Evolutionary conservation across 2,113 vertebrate genomes (phyloP).

Genomic region (Lophura nycthemera): DNA sequence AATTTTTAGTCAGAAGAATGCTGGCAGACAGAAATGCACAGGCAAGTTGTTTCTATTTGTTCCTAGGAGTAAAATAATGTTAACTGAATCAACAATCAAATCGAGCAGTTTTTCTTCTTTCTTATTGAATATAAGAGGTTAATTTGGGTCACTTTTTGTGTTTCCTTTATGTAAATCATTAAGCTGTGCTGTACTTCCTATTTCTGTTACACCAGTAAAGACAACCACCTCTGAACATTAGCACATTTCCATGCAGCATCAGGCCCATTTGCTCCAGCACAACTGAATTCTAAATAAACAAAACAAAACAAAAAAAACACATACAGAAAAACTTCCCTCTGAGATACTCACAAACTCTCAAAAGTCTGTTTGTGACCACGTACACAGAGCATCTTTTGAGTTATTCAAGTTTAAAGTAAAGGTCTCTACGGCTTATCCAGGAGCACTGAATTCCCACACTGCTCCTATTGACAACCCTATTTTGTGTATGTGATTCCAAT

Average conservation of each 20-base stretch:
- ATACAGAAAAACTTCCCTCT: neutral
- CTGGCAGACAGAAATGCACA: neutral
- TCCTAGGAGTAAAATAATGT: neutral
- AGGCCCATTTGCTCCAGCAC: neutral
- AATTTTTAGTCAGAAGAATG: neutral
- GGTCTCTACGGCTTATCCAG: neutral
- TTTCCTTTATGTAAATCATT: neutral
- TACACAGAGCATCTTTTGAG: neutral
- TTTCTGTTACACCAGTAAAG: neutral
- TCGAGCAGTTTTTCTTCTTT: neutral
- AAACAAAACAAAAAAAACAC: neutral
- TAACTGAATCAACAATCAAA: neutral
- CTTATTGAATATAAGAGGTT: neutral
- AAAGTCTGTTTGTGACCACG: neutral
- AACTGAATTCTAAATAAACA: neutral
- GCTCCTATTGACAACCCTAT: slow-evolving; percentile 42
- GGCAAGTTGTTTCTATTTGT: neutral
- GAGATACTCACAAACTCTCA: neutral
- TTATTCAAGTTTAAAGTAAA: neutral
- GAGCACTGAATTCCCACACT: slow-evolving; percentile 3
- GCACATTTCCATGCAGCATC: neutral
- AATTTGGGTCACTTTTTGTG: neutral
- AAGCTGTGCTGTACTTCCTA: neutral
- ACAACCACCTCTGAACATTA: neutral
- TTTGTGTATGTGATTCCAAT: slow-evolving; percentile 9